phyloP scores from a whole-genome alignment of 2,113 vertebrate genomes.

The Fregata magnificens region DNA sequence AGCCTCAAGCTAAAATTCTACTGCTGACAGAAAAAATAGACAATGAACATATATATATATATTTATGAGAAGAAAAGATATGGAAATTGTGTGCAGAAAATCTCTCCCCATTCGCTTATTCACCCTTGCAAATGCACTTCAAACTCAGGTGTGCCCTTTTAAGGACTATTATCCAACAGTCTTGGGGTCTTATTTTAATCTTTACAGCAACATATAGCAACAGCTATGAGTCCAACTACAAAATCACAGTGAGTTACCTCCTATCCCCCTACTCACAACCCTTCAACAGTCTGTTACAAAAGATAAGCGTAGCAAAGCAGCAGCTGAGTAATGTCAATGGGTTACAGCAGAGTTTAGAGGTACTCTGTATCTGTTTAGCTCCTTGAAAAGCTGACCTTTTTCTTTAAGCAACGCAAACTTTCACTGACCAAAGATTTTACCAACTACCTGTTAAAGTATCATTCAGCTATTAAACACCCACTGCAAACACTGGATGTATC shows the following conservation, averaged over 20 bases:
- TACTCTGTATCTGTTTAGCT: neutral
- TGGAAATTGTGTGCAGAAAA: accelerated
- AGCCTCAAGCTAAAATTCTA: neutral
- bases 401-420: neutral
- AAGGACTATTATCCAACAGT: accelerated
- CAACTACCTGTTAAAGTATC: neutral
- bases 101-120: neutral
- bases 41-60: accelerated
- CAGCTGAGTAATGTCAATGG: accelerated
- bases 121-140: neutral
- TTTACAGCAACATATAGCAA: neutral
- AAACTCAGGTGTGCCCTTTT: neutral
- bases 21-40: neutral
- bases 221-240: neutral
- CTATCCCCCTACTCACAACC: neutral
- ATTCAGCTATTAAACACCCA: neutral
- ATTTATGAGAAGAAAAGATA: neutral
- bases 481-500: neutral
- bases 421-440: neutral
- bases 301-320: neutral
- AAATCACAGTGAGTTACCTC: neutral
- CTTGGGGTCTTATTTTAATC: accelerated
- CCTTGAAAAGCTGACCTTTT: neutral
- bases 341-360: neutral
- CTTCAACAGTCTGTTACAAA: too few species aligned